Evolutionary conservation across 2,113 vertebrate genomes (phyloP).

Genomic region (Colaptes auratus): DNA sequence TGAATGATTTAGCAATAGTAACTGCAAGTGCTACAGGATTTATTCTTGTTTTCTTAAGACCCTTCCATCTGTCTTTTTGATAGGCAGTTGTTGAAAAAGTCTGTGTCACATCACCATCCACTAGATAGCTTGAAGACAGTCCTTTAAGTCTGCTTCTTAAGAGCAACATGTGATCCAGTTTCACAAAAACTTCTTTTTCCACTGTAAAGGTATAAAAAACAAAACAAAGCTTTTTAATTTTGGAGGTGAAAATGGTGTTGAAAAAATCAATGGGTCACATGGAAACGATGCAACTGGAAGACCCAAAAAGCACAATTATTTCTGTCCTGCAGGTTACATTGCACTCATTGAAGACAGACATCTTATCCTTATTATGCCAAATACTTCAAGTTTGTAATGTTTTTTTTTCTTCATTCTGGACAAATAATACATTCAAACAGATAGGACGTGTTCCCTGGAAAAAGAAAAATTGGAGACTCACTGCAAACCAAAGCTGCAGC

Average conservation of each 20-base stretch:
- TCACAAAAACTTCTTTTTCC: background rate
- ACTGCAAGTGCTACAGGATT: slow-evolving; percentile 51
- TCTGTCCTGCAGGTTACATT: background rate
- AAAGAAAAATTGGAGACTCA: background rate
- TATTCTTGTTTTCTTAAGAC: slow-evolving; percentile 45
- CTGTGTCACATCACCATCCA: background rate
- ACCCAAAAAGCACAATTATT: background rate
- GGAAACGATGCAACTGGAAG: background rate
- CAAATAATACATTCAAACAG: slow-evolving; percentile 17
- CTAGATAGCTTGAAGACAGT: background rate
- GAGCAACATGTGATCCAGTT: background rate
- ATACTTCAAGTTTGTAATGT: slow-evolving; percentile 18
- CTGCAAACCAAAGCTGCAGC: slow-evolving; percentile 52
- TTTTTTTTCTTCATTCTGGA: background rate
- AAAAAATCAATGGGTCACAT: slow-evolving; percentile 26
- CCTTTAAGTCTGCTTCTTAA: background rate
- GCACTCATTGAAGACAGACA: background rate
- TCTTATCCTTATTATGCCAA: background rate
- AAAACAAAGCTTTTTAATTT: slow-evolving; percentile 13
- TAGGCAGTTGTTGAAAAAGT: slow-evolving; percentile 9
- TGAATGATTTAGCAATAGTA: slow-evolving; percentile 75
- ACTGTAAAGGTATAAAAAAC: slow-evolving; percentile 5
- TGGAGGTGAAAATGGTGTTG: background rate
- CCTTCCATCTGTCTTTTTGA: slow-evolving; percentile 20
- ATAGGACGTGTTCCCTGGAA: background rate